Evolutionary conservation across 2,113 vertebrate genomes (phyloP).

Genomic region (Cyprinodon brontotheroides): DNA sequence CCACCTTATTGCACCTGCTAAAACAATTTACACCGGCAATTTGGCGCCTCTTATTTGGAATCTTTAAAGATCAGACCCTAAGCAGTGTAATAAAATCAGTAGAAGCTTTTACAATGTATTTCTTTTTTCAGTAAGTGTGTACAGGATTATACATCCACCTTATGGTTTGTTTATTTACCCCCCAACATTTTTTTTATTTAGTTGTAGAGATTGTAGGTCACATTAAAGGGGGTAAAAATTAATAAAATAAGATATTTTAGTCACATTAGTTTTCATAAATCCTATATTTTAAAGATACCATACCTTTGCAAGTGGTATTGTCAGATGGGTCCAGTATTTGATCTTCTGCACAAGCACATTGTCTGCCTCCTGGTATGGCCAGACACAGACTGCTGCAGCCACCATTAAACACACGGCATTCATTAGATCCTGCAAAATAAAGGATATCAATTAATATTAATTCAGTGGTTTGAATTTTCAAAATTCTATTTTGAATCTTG

Average conservation of each 20-base stretch:
- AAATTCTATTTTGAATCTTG: not conserved
- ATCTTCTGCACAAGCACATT: constrained; percentile 95
- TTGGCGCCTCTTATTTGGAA: too few relatives aligned
- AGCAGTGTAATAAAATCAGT: not conserved
- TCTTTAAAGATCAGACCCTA: not conserved
- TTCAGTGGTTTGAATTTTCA: not conserved
- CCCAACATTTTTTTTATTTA: not conserved
- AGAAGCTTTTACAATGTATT: not conserved
- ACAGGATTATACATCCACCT: not conserved
- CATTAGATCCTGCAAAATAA: constrained; percentile 84
- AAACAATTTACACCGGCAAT: too few relatives aligned
- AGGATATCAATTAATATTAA: not conserved
- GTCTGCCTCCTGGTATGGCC: constrained; percentile 87
- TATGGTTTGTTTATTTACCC: not conserved
- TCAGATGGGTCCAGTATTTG: constrained; percentile 85
- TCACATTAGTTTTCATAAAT: not conserved
- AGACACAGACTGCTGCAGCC: constrained; percentile 96
- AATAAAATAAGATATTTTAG: not conserved
- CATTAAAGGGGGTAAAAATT: not conserved
- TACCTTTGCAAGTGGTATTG: constrained; percentile 92
- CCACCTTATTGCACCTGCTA: too few relatives aligned
- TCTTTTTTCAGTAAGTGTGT: not conserved
- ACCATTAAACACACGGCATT: constrained; percentile 90
- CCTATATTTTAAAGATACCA: too few relatives aligned
- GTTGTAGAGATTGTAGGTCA: not conserved